Percentiles rank a stretch among this genome's conserved stretches.
These are phyloP conservation scores for Eretmochelys imbricata DNA, from an alignment of 2,113 vertebrate genomes.

Conservation along the genomic window DNA sequence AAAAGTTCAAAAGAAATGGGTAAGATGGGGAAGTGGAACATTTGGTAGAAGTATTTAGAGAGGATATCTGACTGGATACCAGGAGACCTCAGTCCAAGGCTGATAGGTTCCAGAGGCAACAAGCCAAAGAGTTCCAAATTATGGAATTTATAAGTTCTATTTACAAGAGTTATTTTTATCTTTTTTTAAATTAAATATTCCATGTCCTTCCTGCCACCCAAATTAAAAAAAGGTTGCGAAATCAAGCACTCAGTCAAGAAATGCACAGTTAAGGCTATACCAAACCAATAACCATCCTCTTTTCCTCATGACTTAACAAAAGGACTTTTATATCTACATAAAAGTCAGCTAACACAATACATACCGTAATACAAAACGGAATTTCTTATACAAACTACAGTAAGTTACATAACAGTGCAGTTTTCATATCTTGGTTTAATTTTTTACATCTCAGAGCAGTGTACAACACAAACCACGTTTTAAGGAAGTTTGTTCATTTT, in stretches of 20 bases:
- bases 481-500: neutral
- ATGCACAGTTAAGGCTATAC: neutral
- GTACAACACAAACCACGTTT: neutral
- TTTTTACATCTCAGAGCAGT: neutral
- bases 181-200: too few species aligned
- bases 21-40: conserved; percentile 23
- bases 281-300: rapidly evolving
- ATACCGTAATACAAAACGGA: neutral
- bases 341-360: neutral
- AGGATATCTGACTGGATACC: neutral
- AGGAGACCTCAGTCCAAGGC: neutral
- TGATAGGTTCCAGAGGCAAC: neutral
- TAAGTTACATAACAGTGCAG: neutral
- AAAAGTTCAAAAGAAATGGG: neutral
- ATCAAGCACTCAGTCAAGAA: neutral
- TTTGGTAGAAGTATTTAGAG: neutral
- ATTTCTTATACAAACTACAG: neutral
- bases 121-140: neutral
- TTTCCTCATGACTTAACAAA: neutral
- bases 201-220: neutral
- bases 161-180: too few species aligned
- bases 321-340: neutral
- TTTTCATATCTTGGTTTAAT: neutral
- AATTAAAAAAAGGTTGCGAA: neutral
- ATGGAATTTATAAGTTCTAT: too few species aligned